phyloP scores from a whole-genome alignment of 1,140 invertebrate genomes.

The Cardiocondyla obscurior region DNA sequence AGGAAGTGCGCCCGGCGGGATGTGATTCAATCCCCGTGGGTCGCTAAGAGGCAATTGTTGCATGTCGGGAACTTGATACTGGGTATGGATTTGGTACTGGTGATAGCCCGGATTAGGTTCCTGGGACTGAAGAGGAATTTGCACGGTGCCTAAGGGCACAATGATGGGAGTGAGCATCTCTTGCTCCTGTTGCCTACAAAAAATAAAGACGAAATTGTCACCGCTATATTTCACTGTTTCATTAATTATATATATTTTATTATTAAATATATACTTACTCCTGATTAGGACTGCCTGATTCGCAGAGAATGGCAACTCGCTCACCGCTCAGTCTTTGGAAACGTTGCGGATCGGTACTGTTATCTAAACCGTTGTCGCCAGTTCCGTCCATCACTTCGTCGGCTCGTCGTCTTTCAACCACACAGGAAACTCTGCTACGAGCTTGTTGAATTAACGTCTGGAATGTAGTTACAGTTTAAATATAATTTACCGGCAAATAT shows the following conservation, averaged over 20 bases:
- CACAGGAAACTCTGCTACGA: conserved; percentile 91
- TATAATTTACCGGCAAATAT: background rate
- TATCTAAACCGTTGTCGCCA: conserved; percentile 80
- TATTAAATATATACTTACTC: conserved; percentile 81
- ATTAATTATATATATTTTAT: no score
- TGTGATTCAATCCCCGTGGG: conserved; percentile 76
- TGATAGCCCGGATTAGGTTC: conserved; percentile 75
- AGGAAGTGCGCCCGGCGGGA: conserved; percentile 72
- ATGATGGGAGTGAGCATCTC: conserved; percentile 82
- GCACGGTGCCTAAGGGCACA: conserved; percentile 81
- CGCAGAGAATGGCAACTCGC: conserved; percentile 93
- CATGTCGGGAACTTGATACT: conserved; percentile 80
- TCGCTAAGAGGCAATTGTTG: conserved; percentile 79
- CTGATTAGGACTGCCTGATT: conserved; percentile 88
- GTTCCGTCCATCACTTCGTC: conserved; percentile 91
- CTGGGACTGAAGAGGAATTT: conserved; percentile 80
- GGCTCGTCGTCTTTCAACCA: conserved; percentile 92
- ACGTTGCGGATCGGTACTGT: conserved; percentile 89
- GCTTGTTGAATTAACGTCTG: conserved; percentile 80
- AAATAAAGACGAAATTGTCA: background rate
- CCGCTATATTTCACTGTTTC: background rate
- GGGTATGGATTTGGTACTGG: conserved; percentile 78
- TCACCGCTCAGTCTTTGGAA: conserved; percentile 91
- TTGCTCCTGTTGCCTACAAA: conserved; percentile 76
- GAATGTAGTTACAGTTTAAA: conserved; percentile 6